A percentile compares a stretch with the other conserved stretches of the same genome.
phyloP scores from a whole-genome alignment of 2,888 invertebrate genomes.

The Orchestes rusci region DNA sequence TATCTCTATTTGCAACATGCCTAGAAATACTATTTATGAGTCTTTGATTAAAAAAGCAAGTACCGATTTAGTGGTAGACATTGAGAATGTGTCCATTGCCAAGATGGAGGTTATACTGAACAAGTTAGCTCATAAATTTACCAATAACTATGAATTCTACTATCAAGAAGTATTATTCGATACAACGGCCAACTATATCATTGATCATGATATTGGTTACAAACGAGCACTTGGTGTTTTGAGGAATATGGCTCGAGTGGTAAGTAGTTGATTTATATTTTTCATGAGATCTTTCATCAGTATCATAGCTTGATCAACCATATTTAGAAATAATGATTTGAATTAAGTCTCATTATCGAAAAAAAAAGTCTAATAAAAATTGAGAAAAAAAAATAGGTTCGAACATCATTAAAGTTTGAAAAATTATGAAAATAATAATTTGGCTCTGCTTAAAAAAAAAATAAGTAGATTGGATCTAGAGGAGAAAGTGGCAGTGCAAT shows the following conservation, averaged over 20 bases:
- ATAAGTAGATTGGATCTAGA: no score
- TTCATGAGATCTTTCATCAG: no score
- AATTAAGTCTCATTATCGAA: no score
- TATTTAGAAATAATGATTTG: no score
- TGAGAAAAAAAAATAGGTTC: no score
- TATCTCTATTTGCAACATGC: slow-evolving; percentile 50
- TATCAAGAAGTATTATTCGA: slow-evolving; percentile 58
- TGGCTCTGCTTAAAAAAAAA: no score
- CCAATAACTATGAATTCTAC: slow-evolving; percentile 48
- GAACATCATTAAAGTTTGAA: no score
- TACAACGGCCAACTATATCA: slow-evolving; percentile 47
- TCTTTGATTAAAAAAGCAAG: slow-evolving; percentile 49
- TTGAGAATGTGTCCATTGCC: slow-evolving; percentile 44
- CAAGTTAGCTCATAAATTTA: slow-evolving; percentile 45
- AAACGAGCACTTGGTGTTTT: slow-evolving; percentile 47
- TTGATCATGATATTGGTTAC: slow-evolving; percentile 49
- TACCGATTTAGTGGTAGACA: slow-evolving; percentile 45
- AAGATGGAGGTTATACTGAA: slow-evolving; percentile 49
- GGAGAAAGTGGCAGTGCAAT: no score
- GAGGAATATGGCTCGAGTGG: slow-evolving; percentile 50
- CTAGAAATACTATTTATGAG: slow-evolving; percentile 43
- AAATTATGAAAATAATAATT: no score
- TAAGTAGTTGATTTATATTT: slow-evolving; percentile 44
- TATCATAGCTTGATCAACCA: no score
- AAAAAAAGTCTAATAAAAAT: no score